Conservation (phyloP, 64 coral and sea anemone genomes). For the Montipora efflorescens region DNA sequence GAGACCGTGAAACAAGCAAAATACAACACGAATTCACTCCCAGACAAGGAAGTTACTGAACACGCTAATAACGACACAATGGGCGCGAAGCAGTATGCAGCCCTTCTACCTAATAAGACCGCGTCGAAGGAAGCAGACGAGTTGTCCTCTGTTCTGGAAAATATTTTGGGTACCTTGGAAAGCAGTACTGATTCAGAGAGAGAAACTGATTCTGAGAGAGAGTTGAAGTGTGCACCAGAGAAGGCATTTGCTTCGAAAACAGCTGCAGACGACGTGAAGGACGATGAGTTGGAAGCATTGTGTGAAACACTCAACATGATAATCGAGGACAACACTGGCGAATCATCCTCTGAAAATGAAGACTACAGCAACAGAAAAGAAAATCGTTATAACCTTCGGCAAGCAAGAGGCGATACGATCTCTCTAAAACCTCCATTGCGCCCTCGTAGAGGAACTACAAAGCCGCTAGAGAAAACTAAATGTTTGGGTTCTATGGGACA, state of each 20-base stretch:
- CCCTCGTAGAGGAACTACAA: background rate
- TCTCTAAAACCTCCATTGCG: slow-evolving; percentile 21
- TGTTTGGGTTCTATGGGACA: background rate
- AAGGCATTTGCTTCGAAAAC: background rate
- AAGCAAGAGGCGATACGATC: background rate
- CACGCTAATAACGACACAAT: background rate
- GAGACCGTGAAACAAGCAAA: background rate
- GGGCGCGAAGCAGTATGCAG: background rate
- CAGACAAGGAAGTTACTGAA: slow-evolving; percentile 1
- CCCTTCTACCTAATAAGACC: background rate
- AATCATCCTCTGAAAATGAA: slow-evolving; percentile 15
- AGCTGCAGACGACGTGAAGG: background rate
- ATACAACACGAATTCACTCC: background rate
- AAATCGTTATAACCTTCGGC: background rate
- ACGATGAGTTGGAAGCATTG: slow-evolving; percentile 19
- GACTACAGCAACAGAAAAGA: background rate
- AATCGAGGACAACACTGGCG: slow-evolving; percentile 34
- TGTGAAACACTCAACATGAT: slow-evolving; percentile 19
- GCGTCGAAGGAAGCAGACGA: slow-evolving; percentile 41
- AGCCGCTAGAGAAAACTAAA: slow-evolving; percentile 1
- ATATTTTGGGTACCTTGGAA: slow-evolving; percentile 1
- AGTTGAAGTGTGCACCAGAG: background rate
- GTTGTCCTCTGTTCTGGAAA: slow-evolving; percentile 26
- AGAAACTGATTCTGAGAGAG: slow-evolving; percentile 17
- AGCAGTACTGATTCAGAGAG: slow-evolving; percentile 14